phyloP scores from a whole-genome alignment of 2,113 vertebrate genomes.

The Rhabdornis inornatus region DNA sequence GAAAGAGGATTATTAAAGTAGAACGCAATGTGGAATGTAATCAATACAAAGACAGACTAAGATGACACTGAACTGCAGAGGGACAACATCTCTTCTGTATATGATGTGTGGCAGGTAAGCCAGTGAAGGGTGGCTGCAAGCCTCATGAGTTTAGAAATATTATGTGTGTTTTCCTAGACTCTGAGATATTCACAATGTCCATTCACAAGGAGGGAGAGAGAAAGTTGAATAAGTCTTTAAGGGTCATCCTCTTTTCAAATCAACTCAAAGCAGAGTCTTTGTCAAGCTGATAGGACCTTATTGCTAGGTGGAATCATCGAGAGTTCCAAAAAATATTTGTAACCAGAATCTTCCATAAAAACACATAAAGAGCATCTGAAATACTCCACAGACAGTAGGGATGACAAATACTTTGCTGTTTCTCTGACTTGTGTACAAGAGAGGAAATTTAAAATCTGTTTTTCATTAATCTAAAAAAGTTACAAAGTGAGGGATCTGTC shows the following conservation, averaged over 20 bases:
- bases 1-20: slow-evolving; percentile 63
- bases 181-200: not conserved
- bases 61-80: not conserved
- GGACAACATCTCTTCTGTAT: not conserved
- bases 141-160: not conserved
- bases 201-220: not conserved
- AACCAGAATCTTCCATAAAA: not conserved
- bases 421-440: not conserved
- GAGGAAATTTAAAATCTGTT: not conserved
- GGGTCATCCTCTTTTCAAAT: not conserved
- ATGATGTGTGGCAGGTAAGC: not conserved
- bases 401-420: not conserved
- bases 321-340: not conserved
- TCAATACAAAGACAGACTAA: not conserved
- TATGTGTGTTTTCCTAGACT: not conserved
- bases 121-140: not conserved
- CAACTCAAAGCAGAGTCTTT: not conserved
- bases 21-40: slow-evolving; percentile 33
- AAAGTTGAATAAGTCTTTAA: not conserved
- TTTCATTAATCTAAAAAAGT: not conserved
- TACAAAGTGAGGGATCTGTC: not conserved
- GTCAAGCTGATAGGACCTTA: not conserved
- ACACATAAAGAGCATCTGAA: not conserved
- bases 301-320: not conserved
- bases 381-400: not conserved